Conservation (phyloP, 2,888 invertebrate species). For the Machimus atricapillus region DNA sequence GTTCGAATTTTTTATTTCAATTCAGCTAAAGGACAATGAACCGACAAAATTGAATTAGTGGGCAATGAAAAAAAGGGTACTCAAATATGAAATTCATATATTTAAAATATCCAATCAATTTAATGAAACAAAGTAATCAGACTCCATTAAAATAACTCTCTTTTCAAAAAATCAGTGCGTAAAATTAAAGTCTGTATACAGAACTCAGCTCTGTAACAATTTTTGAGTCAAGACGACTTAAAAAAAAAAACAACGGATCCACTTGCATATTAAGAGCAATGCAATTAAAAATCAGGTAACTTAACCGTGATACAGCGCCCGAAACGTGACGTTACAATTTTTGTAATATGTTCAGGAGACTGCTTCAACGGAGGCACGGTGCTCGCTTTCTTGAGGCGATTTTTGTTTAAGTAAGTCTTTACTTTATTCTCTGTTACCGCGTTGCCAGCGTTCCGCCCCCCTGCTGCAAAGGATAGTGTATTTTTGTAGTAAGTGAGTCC, state of each 20-base stretch:
- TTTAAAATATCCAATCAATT: neutral
- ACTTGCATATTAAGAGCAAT: neutral
- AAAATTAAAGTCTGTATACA: neutral
- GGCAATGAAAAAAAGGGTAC: neutral
- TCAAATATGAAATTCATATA: neutral
- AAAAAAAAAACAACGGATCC: no score
- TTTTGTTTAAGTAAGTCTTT: no score
- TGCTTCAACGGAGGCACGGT: neutral
- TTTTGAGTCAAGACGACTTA: neutral
- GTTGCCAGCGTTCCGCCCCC: neutral
- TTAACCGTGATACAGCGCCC: constrained; percentile 1
- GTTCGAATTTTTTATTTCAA: neutral
- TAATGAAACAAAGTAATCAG: neutral
- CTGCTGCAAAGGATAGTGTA: neutral
- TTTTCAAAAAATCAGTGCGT: neutral
- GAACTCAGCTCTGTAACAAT: neutral
- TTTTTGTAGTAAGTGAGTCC: neutral
- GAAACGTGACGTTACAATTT: constrained; percentile 15
- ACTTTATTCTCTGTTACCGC: no score
- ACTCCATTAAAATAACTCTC: neutral
- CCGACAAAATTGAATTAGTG: neutral
- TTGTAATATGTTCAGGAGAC: neutral
- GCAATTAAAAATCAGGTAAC: neutral
- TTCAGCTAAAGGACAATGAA: neutral
- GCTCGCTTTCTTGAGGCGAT: neutral